Evolutionary conservation across 2,113 vertebrate genomes (phyloP).

Genomic region (Ascaphus truei): DNA sequence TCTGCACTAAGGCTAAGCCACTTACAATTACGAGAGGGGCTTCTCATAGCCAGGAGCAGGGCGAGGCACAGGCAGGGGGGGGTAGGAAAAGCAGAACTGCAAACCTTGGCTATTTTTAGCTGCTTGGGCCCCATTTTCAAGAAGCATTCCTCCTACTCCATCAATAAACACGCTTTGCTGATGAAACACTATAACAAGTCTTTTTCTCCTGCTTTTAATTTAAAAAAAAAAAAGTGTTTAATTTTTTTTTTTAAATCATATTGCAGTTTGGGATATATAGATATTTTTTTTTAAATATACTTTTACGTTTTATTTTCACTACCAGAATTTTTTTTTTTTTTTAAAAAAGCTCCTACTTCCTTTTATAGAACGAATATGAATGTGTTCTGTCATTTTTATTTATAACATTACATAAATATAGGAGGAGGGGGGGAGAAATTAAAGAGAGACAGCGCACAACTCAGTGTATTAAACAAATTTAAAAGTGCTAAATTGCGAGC

Average conservation of each 20-base stretch:
- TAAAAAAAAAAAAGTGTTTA: not conserved
- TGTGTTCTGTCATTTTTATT: too few species aligned
- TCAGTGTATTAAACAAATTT: too few species aligned
- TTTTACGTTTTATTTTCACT: too few species aligned
- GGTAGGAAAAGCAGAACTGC: not conserved
- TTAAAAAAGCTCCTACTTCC: too few species aligned
- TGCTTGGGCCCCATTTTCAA: not conserved
- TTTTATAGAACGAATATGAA: too few species aligned
- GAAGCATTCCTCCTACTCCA: not conserved
- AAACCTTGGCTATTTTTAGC: constrained; percentile 23
- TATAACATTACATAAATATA: too few species aligned
- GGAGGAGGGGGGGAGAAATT: too few species aligned
- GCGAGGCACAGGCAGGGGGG: not conserved
- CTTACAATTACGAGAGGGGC: constrained; percentile 24
- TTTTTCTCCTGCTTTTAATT: not conserved
- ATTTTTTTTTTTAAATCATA: not conserved
- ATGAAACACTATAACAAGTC: not conserved
- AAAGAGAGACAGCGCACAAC: too few species aligned
- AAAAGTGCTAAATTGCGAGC: too few species aligned
- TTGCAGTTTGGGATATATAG: not conserved
- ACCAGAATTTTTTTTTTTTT: not conserved
- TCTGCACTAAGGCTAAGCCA: constrained; percentile 25
- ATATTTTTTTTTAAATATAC: too few species aligned
- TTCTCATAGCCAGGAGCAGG: constrained; percentile 19
- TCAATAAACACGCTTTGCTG: not conserved